A percentile compares a stretch with the other conserved stretches of the same genome.
phyloP scores from a whole-genome alignment of 2,797 vertebrate genomes.

The Cirrhinus mrigala region DNA sequence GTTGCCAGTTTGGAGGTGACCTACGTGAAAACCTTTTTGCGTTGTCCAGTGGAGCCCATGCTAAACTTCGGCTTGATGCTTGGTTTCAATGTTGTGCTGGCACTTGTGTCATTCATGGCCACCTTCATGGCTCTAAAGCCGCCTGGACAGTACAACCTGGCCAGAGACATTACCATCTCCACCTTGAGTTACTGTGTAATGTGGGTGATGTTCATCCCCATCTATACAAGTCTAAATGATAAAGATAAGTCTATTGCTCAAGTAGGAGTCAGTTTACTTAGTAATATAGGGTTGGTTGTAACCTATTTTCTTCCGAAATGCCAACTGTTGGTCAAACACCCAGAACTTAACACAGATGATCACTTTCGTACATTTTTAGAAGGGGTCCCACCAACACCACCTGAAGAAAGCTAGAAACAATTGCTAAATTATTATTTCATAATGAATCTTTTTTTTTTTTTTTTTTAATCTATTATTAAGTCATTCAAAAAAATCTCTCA shows the following conservation, averaged over 20 bases:
- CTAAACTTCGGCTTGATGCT: slow-evolving; percentile 79
- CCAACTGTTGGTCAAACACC: slow-evolving; percentile 80
- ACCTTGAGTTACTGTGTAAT: slow-evolving; percentile 80
- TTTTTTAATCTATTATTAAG: neutral
- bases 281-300: slow-evolving; percentile 77
- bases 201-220: slow-evolving; percentile 86
- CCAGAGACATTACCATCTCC: slow-evolving; percentile 87
- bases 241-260: slow-evolving; percentile 74
- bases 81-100: slow-evolving; percentile 73
- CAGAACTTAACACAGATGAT: slow-evolving; percentile 82
- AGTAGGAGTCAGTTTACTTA: slow-evolving; percentile 75
- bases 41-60: slow-evolving; percentile 75
- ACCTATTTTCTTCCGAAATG: slow-evolving; percentile 87
- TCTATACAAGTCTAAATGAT: slow-evolving; percentile 74
- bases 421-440: neutral
- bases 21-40: slow-evolving; percentile 67
- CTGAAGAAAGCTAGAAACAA: slow-evolving; percentile 2
- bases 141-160: slow-evolving; percentile 79
- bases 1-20: slow-evolving; percentile 64
- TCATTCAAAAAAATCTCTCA: neutral
- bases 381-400: slow-evolving; percentile 62
- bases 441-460: neutral
- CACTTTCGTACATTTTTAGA: slow-evolving; percentile 80
- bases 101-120: slow-evolving; percentile 84
- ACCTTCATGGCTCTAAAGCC: slow-evolving; percentile 87